phyloP scores from a whole-genome alignment of 2,888 invertebrate species.

The Gibbula magus region DNA sequence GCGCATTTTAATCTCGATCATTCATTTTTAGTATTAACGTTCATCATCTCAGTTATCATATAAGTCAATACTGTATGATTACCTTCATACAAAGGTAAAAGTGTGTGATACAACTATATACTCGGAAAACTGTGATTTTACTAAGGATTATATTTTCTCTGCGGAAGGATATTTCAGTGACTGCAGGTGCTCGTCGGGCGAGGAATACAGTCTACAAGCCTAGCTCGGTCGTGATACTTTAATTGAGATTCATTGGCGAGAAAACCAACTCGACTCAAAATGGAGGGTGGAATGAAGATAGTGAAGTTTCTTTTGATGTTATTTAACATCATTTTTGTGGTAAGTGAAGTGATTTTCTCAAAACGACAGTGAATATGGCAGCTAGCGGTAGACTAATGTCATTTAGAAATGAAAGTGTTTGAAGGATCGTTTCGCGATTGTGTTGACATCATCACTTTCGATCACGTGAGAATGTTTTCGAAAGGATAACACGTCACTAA shows the following conservation, averaged over 20 bases:
- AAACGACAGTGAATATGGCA: not conserved
- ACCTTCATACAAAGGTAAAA: no score
- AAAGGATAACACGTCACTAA: no score
- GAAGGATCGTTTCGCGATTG: no score
- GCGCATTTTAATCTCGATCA: not conserved
- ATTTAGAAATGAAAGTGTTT: no score
- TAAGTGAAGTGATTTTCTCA: slow-evolving; percentile 56
- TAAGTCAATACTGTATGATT: no score
- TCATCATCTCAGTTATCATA: no score
- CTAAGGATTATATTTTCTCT: not conserved
- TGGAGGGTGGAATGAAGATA: slow-evolving; percentile 74
- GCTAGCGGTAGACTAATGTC: no score
- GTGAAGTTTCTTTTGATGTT: slow-evolving; percentile 69
- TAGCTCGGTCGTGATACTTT: not conserved
- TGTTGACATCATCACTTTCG: no score
- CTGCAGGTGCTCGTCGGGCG: not conserved
- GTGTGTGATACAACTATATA: no score
- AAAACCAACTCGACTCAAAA: slow-evolving; percentile 58
- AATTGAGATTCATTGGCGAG: not conserved
- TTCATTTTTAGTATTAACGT: not conserved
- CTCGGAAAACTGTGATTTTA: not conserved
- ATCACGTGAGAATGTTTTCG: no score
- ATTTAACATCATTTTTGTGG: slow-evolving; percentile 74
- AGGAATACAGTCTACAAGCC: not conserved
- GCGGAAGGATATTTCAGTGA: not conserved